phyloP scores from a whole-genome alignment of 2,797 vertebrate genomes.

The Ambastaia sidthimunki region DNA sequence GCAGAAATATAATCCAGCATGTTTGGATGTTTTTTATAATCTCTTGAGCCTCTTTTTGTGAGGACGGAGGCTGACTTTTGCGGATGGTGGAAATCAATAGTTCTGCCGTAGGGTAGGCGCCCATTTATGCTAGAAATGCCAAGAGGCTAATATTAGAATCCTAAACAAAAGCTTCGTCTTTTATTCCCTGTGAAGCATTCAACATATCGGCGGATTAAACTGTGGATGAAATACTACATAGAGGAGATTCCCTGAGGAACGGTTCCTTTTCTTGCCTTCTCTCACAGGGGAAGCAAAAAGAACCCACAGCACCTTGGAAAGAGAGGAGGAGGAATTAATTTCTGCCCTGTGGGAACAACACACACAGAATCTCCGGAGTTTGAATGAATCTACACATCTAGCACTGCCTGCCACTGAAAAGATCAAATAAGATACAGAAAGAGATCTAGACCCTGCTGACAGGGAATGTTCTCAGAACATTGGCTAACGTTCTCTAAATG shows the following conservation, averaged over 20 bases:
- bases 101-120: conserved; percentile 74
- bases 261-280: conserved; percentile 81
- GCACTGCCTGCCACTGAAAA: conserved; percentile 79
- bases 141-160: conserved; percentile 86
- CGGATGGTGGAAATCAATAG: conserved; percentile 77
- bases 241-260: conserved; percentile 83
- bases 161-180: conserved; percentile 81
- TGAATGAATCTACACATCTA: conserved; percentile 81
- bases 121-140: conserved; percentile 74
- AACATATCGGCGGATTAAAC: conserved; percentile 86
- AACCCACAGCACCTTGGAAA: conserved; percentile 80
- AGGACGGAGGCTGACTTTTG: conserved; percentile 65
- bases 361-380: conserved; percentile 79
- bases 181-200: conserved; percentile 79
- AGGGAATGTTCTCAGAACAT: too few relatives aligned
- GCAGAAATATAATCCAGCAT: conserved; percentile 63
- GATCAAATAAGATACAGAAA: conserved; percentile 51
- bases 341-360: conserved; percentile 82
- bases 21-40: conserved; percentile 57
- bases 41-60: conserved; percentile 36
- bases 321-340: conserved; percentile 83
- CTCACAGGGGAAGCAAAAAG: conserved; percentile 68
- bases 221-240: conserved; percentile 84
- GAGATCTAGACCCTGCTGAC: conserved; percentile 5
- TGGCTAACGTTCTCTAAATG: too few relatives aligned